phyloP scores from a whole-genome alignment of 2,113 vertebrate species.

The Cricetomys ansorgei region DNA sequence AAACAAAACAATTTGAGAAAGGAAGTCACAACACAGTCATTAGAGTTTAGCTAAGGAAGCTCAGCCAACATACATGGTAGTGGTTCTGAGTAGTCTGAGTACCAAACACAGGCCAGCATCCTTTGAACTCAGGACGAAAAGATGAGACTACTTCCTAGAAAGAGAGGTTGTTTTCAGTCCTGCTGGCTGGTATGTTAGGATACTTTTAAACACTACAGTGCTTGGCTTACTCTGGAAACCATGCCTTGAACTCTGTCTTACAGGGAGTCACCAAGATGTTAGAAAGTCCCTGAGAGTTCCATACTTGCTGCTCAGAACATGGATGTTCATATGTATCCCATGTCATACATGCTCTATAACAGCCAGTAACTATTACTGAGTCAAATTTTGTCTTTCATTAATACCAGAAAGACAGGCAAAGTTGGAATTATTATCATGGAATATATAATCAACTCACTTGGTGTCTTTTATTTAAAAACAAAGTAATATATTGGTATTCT shows the following conservation, averaged over 20 bases:
- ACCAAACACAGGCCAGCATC: background rate
- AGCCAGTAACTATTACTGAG: background rate
- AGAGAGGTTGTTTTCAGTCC: background rate
- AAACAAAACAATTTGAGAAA: background rate
- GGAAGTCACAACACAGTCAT: background rate
- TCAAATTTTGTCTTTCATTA: constrained; percentile 35
- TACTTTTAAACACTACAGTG: background rate
- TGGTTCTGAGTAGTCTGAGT: background rate
- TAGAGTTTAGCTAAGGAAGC: background rate
- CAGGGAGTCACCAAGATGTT: background rate
- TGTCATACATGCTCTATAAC: background rate
- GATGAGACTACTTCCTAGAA: background rate
- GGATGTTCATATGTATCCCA: background rate
- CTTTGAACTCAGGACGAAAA: background rate
- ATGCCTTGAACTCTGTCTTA: background rate
- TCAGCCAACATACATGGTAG: background rate
- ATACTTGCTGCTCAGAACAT: background rate
- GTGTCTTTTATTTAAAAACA: background rate
- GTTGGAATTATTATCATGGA: background rate
- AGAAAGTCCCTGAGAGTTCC: background rate
- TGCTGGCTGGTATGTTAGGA: background rate
- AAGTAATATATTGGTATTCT: background rate
- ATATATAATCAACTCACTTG: background rate
- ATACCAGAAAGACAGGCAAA: constrained; percentile 22
- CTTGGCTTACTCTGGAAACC: constrained; percentile 28